Base-by-base conservation (phyloP, 2,113 vertebrate genomes). In the Spea bombifrons region DNA sequence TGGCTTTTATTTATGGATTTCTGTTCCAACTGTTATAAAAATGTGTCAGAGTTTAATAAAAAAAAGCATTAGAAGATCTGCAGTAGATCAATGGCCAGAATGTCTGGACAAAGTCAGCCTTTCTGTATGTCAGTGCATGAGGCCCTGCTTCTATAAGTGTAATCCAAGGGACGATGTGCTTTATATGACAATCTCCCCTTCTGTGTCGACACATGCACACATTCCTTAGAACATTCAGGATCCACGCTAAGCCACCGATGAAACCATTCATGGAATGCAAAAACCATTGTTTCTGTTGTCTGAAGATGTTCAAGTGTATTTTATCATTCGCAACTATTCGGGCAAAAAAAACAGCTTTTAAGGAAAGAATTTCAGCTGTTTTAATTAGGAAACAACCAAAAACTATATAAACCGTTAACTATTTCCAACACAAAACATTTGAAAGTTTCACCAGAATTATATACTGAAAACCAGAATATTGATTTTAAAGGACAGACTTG, bases 261-360 rank as follows among this genome's bases (percentile, higher is more conserved):
- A 69, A 69, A 48, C 65, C 66, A 76, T 76, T 68, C 45, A n/a
- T 76, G 75, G 75, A 76, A 76, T 76, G 75, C 59, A 53, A 45
- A 68, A 64, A 46, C 66, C n/a, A 68, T n/a, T 17, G 64, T n/a
- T 55, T 9, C 43, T 76, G 30, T 57, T 46, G 9, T 4, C 50
- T 44, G 9, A 44, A 44, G 9, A 30, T 30, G 30, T 30, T 30
- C 30, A 30, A 30, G 30, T 30, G 30, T 30, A 30, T 30, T 30
- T 30, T 30, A 30, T 30, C 30, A 30, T 30, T 30, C 30, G 2
- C 30, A 30, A 30, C 30, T 30, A 30, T 30, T 30, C 2, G 30
- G 30, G 1, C 2, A 30, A 30, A n/a, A 30, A 30, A 30, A 30
- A 30, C 30, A 30, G 30, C 30, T 2, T 30, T 30, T 30, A 2